Conservation (phyloP, 2,888 invertebrate species). For the Agrotis segetum region DNA sequence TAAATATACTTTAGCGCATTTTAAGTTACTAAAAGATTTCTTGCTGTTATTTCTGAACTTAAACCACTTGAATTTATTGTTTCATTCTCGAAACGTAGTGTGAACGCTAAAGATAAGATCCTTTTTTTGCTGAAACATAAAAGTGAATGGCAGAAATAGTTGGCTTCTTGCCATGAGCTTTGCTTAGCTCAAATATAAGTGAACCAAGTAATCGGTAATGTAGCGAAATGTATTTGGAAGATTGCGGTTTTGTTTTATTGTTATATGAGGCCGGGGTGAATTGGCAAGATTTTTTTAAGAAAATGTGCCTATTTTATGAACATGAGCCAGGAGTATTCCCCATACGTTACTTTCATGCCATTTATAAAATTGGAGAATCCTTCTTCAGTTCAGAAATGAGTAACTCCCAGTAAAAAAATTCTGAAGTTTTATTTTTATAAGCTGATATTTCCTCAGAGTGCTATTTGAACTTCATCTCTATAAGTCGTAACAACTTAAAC, state of each 20-base stretch:
- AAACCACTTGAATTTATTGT: constrained; percentile 29
- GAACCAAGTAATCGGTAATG: constrained; percentile 50
- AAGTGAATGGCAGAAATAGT: constrained; percentile 51
- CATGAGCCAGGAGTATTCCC: not conserved
- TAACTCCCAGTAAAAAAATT: too few relatives aligned
- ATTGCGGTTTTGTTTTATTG: constrained; percentile 40
- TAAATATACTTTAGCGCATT: constrained; percentile 22
- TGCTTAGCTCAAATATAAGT: constrained; percentile 51
- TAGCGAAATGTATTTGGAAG: constrained; percentile 41
- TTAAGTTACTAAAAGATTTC: constrained; percentile 9
- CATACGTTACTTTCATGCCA: not conserved
- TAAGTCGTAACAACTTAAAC: constrained; percentile 26
- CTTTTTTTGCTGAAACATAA: constrained; percentile 49
- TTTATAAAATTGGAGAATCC: not conserved
- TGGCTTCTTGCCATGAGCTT: constrained; percentile 56
- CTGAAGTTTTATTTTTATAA: not conserved
- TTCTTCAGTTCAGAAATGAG: not conserved
- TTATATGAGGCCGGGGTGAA: constrained; percentile 16
- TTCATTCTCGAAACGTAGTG: constrained; percentile 19
- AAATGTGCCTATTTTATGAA: not conserved
- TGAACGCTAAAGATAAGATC: constrained; percentile 28
- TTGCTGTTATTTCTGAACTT: constrained; percentile 8
- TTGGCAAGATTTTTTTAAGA: constrained; percentile 16
- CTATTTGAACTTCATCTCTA: constrained; percentile 4
- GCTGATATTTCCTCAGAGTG: constrained; percentile 2